phyloP scores from a whole-genome alignment of 2,797 vertebrate species.

The Hydrophis major region DNA sequence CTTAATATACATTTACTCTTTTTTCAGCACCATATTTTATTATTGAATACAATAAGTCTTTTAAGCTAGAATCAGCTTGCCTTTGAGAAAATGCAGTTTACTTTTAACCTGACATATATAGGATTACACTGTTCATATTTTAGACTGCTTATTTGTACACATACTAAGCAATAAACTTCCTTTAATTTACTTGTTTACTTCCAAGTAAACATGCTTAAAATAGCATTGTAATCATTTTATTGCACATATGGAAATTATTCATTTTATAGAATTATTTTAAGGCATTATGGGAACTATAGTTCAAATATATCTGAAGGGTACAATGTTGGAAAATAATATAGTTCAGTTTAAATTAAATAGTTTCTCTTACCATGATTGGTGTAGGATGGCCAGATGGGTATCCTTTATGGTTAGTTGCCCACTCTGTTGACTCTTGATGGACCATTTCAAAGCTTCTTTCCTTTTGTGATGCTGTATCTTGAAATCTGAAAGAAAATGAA shows the following conservation, averaged over 20 bases:
- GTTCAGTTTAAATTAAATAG: neutral
- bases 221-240: neutral
- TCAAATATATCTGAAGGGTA: neutral
- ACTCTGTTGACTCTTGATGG: neutral
- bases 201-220: neutral
- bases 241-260: neutral
- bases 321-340: neutral
- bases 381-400: neutral
- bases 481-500: neutral
- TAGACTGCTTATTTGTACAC: neutral
- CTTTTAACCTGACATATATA: neutral
- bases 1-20: neutral
- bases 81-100: neutral
- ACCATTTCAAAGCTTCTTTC: neutral
- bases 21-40: neutral
- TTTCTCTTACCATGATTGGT: neutral
- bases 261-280: neutral
- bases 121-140: neutral
- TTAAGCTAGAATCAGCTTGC: neutral
- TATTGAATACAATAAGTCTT: neutral
- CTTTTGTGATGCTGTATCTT: neutral
- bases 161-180: neutral
- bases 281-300: neutral
- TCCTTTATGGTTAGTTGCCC: neutral
- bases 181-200: neutral